Evolutionary conservation across 2,797 vertebrate genomes (phyloP), one percentile per base, ranked within the genome.

Genomic region (Tadarida brasiliensis): DNA sequence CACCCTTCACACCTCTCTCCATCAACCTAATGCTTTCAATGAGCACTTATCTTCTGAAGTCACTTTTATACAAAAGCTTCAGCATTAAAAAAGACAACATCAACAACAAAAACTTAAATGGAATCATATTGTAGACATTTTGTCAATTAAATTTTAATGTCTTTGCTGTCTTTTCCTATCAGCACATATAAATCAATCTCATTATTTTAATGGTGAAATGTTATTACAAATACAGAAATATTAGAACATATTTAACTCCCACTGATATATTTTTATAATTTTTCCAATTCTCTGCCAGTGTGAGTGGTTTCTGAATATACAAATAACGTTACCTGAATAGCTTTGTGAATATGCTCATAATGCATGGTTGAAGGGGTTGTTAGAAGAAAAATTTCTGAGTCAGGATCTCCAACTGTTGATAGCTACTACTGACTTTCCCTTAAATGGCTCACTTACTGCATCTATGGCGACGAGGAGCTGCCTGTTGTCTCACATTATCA

Each of bases 201-300:
- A 74, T 90, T 92, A 54, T 86, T 89, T 90, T 78, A 85, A 54
- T 47, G 24, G 10, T 56, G 12, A 71, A 91, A 26, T 57, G 49
- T 78, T 28, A 59, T 57, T 96, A 65, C 47, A 80, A 39, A 33
- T 92, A 91, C 7, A 71, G 39, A 90, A 92, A 61, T 83, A 56
- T 17, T 83, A 9, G 19, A 81, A 83, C 68, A 9, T 33, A 26
- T 67, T 83, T 82, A 89, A 63, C 49, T 7, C 19, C 51, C 47
- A 83, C 8, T 74, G 51, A 30, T 35, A 28, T n/a, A 63, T 56
- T 91, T 54, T 57, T 56, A 39, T 28, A 22, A 20, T 5, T 89
- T 90, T 73, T 76, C 19, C 70, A 83, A 35, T 51, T 81, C 63
- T 81, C 90, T 86, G n/a, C 12, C 35, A 80, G 11, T 20, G 22